Evolutionary conservation across 2,113 vertebrate species (phyloP).

Genomic region (Halcyon malimbica): DNA sequence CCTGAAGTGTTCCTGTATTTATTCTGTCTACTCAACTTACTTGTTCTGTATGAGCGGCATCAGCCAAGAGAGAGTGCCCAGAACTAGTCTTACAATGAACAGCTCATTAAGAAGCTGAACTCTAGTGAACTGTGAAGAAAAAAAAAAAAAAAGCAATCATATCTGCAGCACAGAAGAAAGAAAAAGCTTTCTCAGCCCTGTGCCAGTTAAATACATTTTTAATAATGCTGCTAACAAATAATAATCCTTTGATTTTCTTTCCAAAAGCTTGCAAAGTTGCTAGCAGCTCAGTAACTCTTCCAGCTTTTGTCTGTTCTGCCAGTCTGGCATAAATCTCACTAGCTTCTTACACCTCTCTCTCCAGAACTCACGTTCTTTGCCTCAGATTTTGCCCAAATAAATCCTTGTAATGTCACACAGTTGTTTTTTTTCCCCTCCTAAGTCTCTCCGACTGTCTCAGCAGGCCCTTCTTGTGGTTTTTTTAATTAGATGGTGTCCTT

Average conservation of each 20-base stretch:
- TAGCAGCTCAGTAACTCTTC: conserved; percentile 15
- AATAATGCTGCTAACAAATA: conserved; percentile 30
- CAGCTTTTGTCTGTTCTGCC: neutral
- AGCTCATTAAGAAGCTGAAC: neutral
- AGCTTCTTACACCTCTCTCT: neutral
- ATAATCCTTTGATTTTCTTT: conserved; percentile 8
- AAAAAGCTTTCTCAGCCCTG: neutral
- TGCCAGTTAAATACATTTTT: conserved; percentile 3
- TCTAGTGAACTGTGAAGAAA: neutral
- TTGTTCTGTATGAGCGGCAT: neutral
- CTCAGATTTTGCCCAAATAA: conserved; percentile 18
- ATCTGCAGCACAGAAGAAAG: neutral
- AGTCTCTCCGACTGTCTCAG: neutral
- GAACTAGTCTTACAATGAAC: neutral
- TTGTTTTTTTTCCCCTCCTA: accelerated
- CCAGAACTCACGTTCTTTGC: neutral
- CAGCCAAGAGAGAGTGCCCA: neutral
- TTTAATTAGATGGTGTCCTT: conserved; percentile 21
- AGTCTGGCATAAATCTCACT: neutral
- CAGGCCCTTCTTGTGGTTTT: neutral
- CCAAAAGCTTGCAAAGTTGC: neutral
- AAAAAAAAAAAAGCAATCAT: neutral
- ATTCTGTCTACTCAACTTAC: neutral
- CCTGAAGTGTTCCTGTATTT: neutral
- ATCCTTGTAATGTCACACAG: neutral